Evolutionary conservation across 2,797 vertebrate genomes (phyloP).

Genomic region (Chelmon rostratus): DNA sequence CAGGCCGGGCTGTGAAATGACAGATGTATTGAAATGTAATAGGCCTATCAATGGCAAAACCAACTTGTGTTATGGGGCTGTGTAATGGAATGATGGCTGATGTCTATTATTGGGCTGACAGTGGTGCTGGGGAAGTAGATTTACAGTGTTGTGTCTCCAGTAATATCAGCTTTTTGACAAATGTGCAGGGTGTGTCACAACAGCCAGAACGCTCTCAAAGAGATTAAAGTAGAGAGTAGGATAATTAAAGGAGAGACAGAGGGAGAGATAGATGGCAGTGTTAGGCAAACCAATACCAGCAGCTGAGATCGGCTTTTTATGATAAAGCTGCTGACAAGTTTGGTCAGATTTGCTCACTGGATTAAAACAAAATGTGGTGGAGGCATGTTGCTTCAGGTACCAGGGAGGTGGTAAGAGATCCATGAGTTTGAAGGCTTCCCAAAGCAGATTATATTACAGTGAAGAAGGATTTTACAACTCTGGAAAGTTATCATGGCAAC

Average conservation of each 20-base stretch:
- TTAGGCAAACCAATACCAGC: conserved; percentile 18
- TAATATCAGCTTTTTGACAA: conserved; percentile 38
- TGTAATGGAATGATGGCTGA: conserved; percentile 53
- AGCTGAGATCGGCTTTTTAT: conserved; percentile 25
- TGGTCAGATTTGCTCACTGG: too few relatives aligned
- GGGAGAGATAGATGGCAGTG: conserved; percentile 4
- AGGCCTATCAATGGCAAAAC: conserved; percentile 56
- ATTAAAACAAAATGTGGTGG: too few relatives aligned
- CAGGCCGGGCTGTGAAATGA: conserved; percentile 49
- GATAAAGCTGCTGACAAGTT: too few relatives aligned
- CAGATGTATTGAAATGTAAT: conserved; percentile 65
- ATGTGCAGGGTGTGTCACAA: conserved; percentile 10
- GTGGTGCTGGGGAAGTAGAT: conserved; percentile 36
- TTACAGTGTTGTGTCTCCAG: conserved; percentile 33
- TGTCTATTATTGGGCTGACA: conserved; percentile 53
- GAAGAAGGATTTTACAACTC: neutral
- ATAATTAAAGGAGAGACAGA: conserved; percentile 41
- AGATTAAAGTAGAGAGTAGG: conserved; percentile 21
- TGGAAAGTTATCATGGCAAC: neutral
- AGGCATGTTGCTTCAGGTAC: neutral
- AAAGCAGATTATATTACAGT: too few relatives aligned
- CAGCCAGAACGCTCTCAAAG: neutral
- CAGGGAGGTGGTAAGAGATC: neutral
- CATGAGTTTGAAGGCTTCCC: neutral
- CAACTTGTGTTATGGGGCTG: conserved; percentile 46